A percentile compares a stretch with the other conserved stretches of the same genome.
These are phyloP conservation scores for Eurystomus gularis DNA, from an alignment of 2,113 vertebrate species.

Conservation along the genomic window DNA sequence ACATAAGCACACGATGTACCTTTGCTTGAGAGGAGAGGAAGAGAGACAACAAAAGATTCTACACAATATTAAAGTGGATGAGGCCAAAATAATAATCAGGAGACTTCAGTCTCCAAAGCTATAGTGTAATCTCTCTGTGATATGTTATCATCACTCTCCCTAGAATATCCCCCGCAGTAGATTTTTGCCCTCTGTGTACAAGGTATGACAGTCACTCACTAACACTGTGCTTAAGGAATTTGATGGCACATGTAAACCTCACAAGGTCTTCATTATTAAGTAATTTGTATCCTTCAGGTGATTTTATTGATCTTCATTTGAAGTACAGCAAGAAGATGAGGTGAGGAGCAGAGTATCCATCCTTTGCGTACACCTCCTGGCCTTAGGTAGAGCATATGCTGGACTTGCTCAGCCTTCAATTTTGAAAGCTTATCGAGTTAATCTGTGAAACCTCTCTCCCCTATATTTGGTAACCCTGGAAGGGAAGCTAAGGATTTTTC, in stretches of 20 bases:
- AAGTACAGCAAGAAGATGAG: neutral
- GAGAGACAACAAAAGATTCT: neutral
- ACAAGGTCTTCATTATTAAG: neutral
- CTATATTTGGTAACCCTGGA: neutral
- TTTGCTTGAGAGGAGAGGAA: neutral
- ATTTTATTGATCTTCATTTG: neutral
- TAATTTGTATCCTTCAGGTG: neutral
- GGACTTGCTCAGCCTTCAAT: neutral
- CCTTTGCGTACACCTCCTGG: neutral
- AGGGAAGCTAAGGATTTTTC: neutral
- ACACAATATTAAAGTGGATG: neutral
- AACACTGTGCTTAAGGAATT: neutral
- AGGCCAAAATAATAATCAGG: constrained; percentile 1
- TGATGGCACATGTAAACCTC: neutral
- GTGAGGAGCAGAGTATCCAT: neutral
- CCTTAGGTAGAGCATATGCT: neutral
- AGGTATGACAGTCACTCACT: neutral
- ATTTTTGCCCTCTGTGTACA: neutral
- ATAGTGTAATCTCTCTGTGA: neutral
- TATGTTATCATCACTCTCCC: neutral
- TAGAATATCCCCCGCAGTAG: neutral
- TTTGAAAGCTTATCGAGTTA: neutral
- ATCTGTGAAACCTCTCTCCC: neutral
- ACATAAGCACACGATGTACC: neutral
- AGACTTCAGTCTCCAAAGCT: neutral